Base-by-base conservation (phyloP, 2,797 vertebrate species). In the Cyclura pinguis region DNA sequence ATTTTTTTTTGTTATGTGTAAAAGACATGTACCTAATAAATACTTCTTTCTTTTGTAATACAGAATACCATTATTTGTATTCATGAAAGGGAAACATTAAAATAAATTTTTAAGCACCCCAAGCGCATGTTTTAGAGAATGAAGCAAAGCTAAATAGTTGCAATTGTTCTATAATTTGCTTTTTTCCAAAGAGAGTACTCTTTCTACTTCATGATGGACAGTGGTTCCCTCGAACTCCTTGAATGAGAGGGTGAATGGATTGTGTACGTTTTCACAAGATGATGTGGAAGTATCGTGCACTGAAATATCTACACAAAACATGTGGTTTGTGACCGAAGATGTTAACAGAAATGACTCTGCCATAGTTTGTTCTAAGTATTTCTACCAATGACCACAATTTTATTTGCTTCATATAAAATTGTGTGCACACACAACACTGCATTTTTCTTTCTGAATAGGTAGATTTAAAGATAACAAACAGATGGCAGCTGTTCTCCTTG, bases 51-150 rank as follows among this genome's bases (percentile, higher is more conserved):
- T 97, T 97, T 97, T 96, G 95, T 97, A 97, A 96, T 95, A 94
- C 92, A 96, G 95, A 96, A 93, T 96, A 94, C 84, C 77, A 95
- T 87, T 83, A 95, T 90, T 90, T 90, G 94, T 97, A 95, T 97
- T 96, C 93, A 96, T 94, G 94, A 92, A 96, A 95, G 95, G 18
- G 94, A 16, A 69, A 93, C 94, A 97, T 97, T 97, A 97, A 97
- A 97, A 93, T 93, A 92, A 92, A 97, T 97, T 97, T 97, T 96
- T 97, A 97, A 97, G 93, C 88, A 95, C 81, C 88, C 74, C 92
- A 92, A 64, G 81, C 94, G 80, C n/a, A 76, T 47, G 42, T 89
- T 96, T 94, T 67, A 85, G 92, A 88, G 55, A 84, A 78, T 47
- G 55, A n/a, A 83, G 78, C 29, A 76, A 67, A 57, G 38, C 12